Evolutionary conservation across 2,888 invertebrate genomes (phyloP).

Genomic region (Zhuqinia jingwanae): DNA sequence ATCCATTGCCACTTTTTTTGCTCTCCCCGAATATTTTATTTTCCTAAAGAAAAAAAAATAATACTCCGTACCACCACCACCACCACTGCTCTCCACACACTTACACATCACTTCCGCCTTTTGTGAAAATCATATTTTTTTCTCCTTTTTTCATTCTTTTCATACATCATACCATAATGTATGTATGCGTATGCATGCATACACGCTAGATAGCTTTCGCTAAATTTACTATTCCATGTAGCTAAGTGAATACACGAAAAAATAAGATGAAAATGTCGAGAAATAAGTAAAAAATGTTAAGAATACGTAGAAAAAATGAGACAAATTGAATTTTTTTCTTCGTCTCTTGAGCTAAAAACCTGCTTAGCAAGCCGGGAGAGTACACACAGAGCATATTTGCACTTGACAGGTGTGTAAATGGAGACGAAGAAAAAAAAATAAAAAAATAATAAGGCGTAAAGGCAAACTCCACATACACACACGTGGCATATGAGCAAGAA

Average conservation of each 20-base stretch:
- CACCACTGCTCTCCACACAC: not conserved
- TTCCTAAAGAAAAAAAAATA: too few species aligned
- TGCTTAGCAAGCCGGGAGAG: not conserved
- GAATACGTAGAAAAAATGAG: constrained; percentile 43
- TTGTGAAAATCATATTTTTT: constrained; percentile 32
- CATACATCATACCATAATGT: not conserved
- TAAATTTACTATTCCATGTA: constrained; percentile 11
- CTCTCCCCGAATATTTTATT: constrained; percentile 17
- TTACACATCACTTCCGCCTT: constrained; percentile 19
- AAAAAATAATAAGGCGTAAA: too few species aligned
- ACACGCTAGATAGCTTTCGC: constrained; percentile 21
- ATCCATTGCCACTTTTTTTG: constrained; percentile 8
- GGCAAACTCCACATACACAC: not conserved
- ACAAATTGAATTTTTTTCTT: constrained; percentile 49
- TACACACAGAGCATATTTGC: constrained; percentile 20
- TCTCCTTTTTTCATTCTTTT: not conserved
- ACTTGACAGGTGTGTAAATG: constrained; percentile 58
- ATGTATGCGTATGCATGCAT: too few species aligned
- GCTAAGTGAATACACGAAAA: too few species aligned
- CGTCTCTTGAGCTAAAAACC: not conserved
- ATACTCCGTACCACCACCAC: too few species aligned
- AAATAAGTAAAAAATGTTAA: constrained; percentile 23
- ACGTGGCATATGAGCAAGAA: constrained; percentile 16
- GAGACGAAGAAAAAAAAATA: constrained; percentile 20
- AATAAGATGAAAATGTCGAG: not conserved